These are phyloP conservation scores for Pogonophryne albipinna DNA, from an alignment of 2,797 vertebrate genomes.

Conservation along the genomic window DNA sequence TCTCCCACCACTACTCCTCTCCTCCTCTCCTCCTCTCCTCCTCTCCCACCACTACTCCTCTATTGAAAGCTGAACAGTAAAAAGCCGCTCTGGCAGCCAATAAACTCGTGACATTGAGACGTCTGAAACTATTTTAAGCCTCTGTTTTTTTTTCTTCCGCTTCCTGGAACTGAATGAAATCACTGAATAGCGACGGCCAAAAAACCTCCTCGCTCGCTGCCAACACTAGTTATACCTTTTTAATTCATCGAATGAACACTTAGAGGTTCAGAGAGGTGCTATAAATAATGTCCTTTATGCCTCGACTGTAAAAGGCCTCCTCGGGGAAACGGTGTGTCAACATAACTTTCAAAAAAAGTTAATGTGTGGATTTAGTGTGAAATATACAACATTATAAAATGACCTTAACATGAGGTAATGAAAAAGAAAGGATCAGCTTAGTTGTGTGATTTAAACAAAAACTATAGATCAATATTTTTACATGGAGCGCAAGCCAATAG, in stretches of 20 bases:
- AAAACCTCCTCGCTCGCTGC: constrained; percentile 20
- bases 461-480: background rate
- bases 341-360: background rate
- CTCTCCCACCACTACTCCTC: too few species aligned
- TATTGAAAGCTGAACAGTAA: constrained; percentile 9
- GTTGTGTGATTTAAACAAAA: background rate
- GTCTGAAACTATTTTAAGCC: constrained; percentile 60
- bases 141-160: constrained; percentile 14
- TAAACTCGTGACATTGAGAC: constrained; percentile 63
- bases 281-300: constrained; percentile 5
- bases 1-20: background rate
- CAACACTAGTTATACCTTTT: constrained; percentile 48
- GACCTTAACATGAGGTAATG: background rate
- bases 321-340: constrained; percentile 4
- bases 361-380: background rate
- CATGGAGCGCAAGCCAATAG: too few species aligned
- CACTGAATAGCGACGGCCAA: constrained; percentile 29
- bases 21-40: background rate
- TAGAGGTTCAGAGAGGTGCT: background rate
- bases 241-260: constrained; percentile 40
- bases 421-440: background rate
- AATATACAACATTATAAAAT: background rate
- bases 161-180: constrained; percentile 63
- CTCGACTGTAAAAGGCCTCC: constrained; percentile 4
- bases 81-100: constrained; percentile 37